Conservation (phyloP, 2,888 invertebrate genomes). For the Epinotia ramella region DNA sequence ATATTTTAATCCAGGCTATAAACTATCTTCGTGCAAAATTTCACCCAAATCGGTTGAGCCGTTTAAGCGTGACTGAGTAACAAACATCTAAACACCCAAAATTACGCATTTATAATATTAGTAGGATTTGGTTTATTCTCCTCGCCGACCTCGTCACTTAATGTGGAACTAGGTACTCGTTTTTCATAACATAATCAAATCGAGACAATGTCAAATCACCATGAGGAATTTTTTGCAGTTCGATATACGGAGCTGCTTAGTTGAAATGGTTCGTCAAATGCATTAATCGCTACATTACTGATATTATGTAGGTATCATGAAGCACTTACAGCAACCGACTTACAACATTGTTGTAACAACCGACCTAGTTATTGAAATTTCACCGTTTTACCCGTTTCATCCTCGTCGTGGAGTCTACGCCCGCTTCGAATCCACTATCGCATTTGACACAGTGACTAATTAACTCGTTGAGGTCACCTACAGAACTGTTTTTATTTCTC, state of each 20-base stretch:
- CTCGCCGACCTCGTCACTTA: not conserved
- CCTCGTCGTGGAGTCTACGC: slow-evolving; percentile 53
- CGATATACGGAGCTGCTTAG: no score
- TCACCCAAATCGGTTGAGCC: no score
- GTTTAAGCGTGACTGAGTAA: no score
- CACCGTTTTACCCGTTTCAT: slow-evolving; percentile 51
- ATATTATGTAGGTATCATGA: slow-evolving; percentile 1
- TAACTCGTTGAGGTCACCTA: slow-evolving; percentile 57
- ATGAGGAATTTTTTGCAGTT: no score
- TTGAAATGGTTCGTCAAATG: not conserved
- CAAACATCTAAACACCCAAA: no score
- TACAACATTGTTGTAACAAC: slow-evolving; percentile 11
- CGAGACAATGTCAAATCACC: not conserved
- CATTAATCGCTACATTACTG: not conserved
- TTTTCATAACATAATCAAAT: not conserved
- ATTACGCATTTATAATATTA: no score
- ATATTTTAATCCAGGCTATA: no score
- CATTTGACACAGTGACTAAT: slow-evolving; percentile 62
- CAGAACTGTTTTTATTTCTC: slow-evolving; percentile 54
- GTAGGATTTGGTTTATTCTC: no score
- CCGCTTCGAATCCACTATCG: slow-evolving; percentile 58
- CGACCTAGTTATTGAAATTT: slow-evolving; percentile 54
- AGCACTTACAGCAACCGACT: slow-evolving; percentile 46
- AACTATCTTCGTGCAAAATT: no score
- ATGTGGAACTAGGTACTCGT: not conserved